These are phyloP conservation scores for Recurvirostra avosetta DNA, from an alignment of 2,113 vertebrate genomes.

Conservation along the genomic window DNA sequence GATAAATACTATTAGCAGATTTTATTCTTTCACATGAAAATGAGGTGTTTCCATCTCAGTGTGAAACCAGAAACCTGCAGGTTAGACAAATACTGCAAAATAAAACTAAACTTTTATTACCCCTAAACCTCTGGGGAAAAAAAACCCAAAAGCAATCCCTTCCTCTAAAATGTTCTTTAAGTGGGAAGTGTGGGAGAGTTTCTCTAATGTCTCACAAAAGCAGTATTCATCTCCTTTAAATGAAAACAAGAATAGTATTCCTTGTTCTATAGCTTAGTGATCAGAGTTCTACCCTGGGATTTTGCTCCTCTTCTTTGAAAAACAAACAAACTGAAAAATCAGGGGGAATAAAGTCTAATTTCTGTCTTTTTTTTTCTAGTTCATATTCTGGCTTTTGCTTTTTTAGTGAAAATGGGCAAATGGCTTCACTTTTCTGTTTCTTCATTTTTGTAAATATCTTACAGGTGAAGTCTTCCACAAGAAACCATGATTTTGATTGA, in stretches of 20 bases:
- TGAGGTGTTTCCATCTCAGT: neutral
- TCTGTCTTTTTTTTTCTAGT: neutral
- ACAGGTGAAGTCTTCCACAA: neutral
- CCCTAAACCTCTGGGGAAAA: neutral
- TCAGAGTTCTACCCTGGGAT: neutral
- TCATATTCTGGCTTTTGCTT: neutral
- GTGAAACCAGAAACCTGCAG: neutral
- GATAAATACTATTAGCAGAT: neutral
- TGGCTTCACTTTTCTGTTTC: neutral
- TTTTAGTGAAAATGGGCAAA: neutral
- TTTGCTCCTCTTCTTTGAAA: neutral
- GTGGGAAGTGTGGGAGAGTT: neutral
- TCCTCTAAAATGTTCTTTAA: neutral
- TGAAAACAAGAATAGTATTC: neutral
- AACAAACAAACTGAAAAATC: neutral
- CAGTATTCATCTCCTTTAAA: constrained; percentile 1
- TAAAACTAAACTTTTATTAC: neutral
- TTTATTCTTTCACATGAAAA: neutral
- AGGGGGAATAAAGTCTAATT: neutral
- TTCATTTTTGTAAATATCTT: neutral
- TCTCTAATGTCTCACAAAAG: neutral
- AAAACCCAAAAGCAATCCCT: neutral
- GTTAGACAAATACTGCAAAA: constrained; percentile 11
- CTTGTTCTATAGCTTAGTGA: neutral
- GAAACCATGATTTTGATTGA: neutral